These are phyloP conservation scores for Acropora yongei DNA, from an alignment of 64 coral and sea anemone genomes.

Conservation along the genomic window DNA sequence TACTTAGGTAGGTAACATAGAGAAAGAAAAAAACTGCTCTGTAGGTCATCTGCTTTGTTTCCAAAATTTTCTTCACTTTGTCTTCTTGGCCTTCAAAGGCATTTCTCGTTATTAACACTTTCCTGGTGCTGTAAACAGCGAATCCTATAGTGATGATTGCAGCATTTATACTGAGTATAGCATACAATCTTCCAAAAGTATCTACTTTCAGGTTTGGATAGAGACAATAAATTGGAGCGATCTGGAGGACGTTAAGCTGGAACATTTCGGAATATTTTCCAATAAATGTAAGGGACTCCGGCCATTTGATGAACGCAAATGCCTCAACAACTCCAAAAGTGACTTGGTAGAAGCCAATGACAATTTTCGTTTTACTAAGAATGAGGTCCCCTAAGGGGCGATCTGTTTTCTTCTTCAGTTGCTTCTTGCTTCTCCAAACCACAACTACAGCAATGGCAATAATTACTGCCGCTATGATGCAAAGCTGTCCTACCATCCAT, in stretches of 20 bases:
- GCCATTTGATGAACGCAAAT: slow-evolving; percentile 61
- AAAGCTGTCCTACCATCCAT: slow-evolving; percentile 5
- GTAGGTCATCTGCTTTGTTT: slow-evolving; percentile 28
- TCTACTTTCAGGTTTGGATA: slow-evolving; percentile 12
- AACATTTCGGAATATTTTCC: slow-evolving; percentile 38
- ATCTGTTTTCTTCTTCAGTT: neutral
- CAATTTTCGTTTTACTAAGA: slow-evolving; percentile 33
- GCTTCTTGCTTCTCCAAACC: slow-evolving; percentile 14
- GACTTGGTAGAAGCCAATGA: slow-evolving; percentile 66
- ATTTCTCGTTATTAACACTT: neutral
- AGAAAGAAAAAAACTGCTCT: slow-evolving; percentile 34
- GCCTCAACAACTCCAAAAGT: slow-evolving; percentile 35
- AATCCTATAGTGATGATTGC: neutral
- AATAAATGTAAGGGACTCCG: slow-evolving; percentile 13
- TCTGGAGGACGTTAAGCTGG: slow-evolving; percentile 53
- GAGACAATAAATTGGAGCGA: slow-evolving; percentile 47
- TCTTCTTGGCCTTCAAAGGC: neutral
- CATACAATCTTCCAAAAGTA: slow-evolving; percentile 29
- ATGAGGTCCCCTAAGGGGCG: neutral
- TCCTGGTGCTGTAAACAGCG: neutral
- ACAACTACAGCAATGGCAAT: neutral
- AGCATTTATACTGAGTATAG: slow-evolving; percentile 16
- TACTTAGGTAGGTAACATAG: slow-evolving; percentile 41
- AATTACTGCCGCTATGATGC: neutral
- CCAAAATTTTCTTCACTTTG: neutral